Conservation (phyloP, 1,140 invertebrate genomes). For the Mercenaria mercenaria region DNA sequence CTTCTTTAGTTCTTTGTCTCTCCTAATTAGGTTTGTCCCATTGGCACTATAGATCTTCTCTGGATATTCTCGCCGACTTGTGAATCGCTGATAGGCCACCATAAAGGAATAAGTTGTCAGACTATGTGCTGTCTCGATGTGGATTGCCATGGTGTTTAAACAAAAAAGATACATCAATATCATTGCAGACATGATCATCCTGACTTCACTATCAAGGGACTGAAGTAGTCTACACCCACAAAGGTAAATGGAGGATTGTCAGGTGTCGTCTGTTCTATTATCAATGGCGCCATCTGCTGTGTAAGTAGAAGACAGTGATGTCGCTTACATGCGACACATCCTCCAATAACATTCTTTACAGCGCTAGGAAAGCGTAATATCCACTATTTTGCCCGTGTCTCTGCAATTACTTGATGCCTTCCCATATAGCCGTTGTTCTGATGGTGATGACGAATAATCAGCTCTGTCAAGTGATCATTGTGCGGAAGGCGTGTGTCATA, state of each 20-base stretch:
- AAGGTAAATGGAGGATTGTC: too few relatives aligned
- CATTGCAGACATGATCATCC: constrained; percentile 52
- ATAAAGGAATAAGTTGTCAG: constrained; percentile 56
- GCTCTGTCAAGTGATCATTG: not conserved
- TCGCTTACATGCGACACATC: constrained; percentile 17
- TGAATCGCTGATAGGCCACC: constrained; percentile 27
- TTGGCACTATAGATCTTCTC: too few relatives aligned
- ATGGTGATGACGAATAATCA: constrained; percentile 30
- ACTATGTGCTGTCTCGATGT: constrained; percentile 61
- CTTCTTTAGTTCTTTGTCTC: constrained; percentile 65
- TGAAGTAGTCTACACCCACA: too few relatives aligned
- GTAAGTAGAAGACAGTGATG: not conserved
- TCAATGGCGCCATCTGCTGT: constrained; percentile 67
- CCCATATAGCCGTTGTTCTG: too few relatives aligned
- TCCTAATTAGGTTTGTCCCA: constrained; percentile 40
- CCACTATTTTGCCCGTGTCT: constrained; percentile 14
- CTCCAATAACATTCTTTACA: not conserved
- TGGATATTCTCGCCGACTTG: constrained; percentile 5
- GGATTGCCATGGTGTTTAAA: constrained; percentile 67
- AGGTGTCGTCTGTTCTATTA: constrained; percentile 44
- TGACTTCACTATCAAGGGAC: constrained; percentile 70
- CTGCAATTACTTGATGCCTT: not conserved
- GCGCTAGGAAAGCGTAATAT: constrained; percentile 16
- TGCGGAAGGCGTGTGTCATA: constrained; percentile 18
- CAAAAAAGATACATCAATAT: constrained; percentile 71